A percentile compares a stretch with the other conserved stretches of the same genome.
Evolutionary conservation across 30 jellyfish, hydroid and myxozoan species (phyloP).

Genomic region (Clytia hemisphaerica): DNA sequence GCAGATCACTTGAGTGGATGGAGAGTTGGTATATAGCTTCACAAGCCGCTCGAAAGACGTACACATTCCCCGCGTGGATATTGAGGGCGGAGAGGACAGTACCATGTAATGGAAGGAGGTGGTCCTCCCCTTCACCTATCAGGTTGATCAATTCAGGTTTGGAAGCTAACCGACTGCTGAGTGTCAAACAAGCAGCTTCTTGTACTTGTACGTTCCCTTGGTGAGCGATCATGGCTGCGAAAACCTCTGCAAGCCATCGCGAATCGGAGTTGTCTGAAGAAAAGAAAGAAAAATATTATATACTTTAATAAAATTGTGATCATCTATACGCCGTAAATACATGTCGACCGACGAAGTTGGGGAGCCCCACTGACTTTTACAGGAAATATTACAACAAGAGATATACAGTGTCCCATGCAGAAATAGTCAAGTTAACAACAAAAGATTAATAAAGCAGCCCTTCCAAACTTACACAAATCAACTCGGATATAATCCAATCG

Average conservation of each 20-base stretch:
- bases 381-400: no score
- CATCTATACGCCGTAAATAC: no score
- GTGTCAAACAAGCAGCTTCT: constrained; percentile 68
- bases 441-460: no score
- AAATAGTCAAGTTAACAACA: no score
- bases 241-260: constrained; percentile 40
- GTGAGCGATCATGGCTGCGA: constrained; percentile 47
- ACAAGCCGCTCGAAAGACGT: constrained; percentile 75
- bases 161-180: constrained; percentile 35
- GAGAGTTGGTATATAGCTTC: constrained; percentile 68
- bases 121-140: constrained; percentile 79
- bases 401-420: no score
- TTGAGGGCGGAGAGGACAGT: constrained; percentile 64
- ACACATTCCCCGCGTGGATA: constrained; percentile 57
- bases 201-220: constrained; percentile 71
- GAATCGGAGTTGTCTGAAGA: constrained; percentile 41
- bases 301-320: no score
- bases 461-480: no score
- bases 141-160: constrained; percentile 30
- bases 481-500: no score
- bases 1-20: constrained; percentile 29
- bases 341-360: no score
- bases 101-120: constrained; percentile 54
- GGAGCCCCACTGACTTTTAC: no score
- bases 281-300: background rate